phyloP scores from a whole-genome alignment of 2,113 vertebrate genomes.

The Cepphus grylle region DNA sequence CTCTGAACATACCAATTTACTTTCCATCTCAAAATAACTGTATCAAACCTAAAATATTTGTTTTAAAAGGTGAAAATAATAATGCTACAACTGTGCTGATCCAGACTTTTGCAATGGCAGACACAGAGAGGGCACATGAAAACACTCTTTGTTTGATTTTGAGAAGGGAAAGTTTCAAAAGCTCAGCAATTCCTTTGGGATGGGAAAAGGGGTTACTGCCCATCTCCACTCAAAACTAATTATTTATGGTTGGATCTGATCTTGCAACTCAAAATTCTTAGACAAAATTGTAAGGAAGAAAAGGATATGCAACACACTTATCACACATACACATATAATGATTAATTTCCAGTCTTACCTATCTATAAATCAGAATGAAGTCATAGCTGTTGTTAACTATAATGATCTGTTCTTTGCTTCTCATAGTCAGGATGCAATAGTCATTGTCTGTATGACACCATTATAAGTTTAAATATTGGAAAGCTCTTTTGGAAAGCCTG shows the following conservation, averaged over 20 bases:
- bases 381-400: background rate
- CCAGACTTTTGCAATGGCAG: background rate
- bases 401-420: background rate
- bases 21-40: background rate
- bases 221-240: background rate
- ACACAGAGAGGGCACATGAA: background rate
- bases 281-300: background rate
- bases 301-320: background rate
- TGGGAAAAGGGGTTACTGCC: background rate
- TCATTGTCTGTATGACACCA: background rate
- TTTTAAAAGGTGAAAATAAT: background rate
- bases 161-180: background rate
- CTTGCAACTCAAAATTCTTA: background rate
- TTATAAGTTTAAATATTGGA: background rate
- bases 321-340: background rate
- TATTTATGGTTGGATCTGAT: background rate
- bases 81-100: background rate
- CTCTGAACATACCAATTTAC: background rate
- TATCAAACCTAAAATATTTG: background rate
- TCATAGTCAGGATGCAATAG: background rate
- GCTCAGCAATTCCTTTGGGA: background rate
- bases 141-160: background rate
- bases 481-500: background rate
- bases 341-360: background rate
- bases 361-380: background rate